Evolutionary conservation across 2,797 vertebrate genomes (phyloP).

Genomic region (Podarcis siculus): DNA sequence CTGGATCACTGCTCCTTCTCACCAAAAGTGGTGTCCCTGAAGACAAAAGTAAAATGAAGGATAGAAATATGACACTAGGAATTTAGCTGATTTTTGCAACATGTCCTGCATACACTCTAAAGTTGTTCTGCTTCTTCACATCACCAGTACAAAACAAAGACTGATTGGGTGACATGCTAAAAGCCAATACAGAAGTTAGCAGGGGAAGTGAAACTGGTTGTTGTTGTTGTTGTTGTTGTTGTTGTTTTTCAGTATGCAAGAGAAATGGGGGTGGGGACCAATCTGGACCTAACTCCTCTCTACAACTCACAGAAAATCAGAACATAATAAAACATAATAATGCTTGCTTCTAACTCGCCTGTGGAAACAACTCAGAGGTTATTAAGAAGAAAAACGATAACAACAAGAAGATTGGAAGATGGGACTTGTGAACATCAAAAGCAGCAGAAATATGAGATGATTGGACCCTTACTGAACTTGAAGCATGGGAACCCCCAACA

Average conservation of each 20-base stretch:
- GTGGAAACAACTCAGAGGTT: too few species aligned
- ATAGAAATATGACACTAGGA: conserved; percentile 2
- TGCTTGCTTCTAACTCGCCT: too few species aligned
- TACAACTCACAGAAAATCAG: not conserved
- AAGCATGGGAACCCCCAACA: too few species aligned
- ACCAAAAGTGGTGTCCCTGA: conserved; percentile 82
- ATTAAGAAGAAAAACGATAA: too few species aligned
- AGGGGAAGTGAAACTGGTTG: not conserved
- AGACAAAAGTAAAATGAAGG: conserved; percentile 45
- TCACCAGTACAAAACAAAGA: not conserved
- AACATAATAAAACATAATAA: not conserved
- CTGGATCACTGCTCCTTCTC: conserved; percentile 83
- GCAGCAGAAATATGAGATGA: too few species aligned
- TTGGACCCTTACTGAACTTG: too few species aligned
- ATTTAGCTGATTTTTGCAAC: conserved; percentile 46
- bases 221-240: too few species aligned
- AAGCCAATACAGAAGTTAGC: conserved; percentile 14
- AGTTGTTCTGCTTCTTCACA: not conserved
- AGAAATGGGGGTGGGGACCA: not conserved
- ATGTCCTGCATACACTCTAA: not conserved
- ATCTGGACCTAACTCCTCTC: not conserved
- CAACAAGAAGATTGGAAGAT: too few species aligned
- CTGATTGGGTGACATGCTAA: not conserved
- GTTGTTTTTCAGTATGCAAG: not conserved
- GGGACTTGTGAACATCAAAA: too few species aligned